phyloP scores from a whole-genome alignment of 2,888 invertebrate species.

The Cylloceria caligata region DNA sequence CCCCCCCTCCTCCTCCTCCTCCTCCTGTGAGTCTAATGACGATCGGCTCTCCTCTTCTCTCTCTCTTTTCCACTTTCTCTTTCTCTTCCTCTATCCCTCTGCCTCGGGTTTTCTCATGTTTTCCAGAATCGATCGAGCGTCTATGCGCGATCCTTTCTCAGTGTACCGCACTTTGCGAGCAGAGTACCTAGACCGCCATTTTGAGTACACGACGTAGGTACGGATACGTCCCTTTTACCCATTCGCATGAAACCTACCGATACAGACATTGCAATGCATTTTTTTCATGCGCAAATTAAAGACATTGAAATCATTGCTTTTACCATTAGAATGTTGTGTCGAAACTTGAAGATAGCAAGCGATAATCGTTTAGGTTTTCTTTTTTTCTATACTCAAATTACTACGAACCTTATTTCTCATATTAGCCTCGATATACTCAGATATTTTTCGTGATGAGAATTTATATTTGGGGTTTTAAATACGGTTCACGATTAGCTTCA shows the following conservation, averaged over 20 bases:
- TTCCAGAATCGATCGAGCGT: slow-evolving; percentile 63
- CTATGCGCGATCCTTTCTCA: slow-evolving; percentile 58
- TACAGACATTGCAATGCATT: neutral
- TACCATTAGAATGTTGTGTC: too few species aligned
- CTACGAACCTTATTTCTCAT: too few species aligned
- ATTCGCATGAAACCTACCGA: neutral
- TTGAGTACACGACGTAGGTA: slow-evolving; percentile 49
- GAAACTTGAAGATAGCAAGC: too few species aligned
- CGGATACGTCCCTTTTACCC: slow-evolving; percentile 28
- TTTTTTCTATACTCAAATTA: too few species aligned
- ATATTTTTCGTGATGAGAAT: too few species aligned
- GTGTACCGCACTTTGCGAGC: slow-evolving; percentile 35
- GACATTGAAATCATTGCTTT: neutral
- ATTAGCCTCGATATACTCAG: too few species aligned
- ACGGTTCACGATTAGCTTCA: neutral
- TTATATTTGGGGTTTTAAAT: too few species aligned
- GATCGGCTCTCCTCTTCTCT: slow-evolving; percentile 30
- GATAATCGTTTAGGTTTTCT: too few species aligned
- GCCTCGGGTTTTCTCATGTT: slow-evolving; percentile 61
- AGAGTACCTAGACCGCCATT: slow-evolving; percentile 61
- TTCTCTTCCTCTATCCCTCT: slow-evolving; percentile 50
- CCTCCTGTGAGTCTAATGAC: slow-evolving; percentile 57
- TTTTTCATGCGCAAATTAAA: neutral
- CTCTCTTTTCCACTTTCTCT: slow-evolving; percentile 10
- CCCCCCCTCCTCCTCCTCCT: neutral